Evolutionary conservation across 2,888 invertebrate genomes (phyloP).

Genomic region (Autographa pulchrina): DNA sequence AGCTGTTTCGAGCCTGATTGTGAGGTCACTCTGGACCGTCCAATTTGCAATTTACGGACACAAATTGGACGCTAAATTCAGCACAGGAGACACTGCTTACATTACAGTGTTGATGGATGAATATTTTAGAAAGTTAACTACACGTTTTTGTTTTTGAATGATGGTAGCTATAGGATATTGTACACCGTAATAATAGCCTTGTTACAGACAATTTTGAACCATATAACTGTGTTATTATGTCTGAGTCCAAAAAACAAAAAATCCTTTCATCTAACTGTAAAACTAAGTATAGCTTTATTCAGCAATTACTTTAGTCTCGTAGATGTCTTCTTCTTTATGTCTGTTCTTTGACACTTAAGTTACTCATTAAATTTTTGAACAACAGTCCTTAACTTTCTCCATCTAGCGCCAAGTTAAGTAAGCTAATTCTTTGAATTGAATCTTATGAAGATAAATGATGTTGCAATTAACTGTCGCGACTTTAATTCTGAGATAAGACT

Average conservation of each 20-base stretch:
- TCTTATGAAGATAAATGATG: neutral
- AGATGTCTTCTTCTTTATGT: neutral
- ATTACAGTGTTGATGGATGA: neutral
- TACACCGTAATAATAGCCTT: too few relatives aligned
- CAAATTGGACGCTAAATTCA: constrained; percentile 46
- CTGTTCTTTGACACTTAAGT: too few relatives aligned
- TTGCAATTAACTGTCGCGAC: neutral
- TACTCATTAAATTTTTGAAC: neutral
- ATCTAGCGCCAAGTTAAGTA: neutral
- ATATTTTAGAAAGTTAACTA: neutral
- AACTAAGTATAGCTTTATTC: too few relatives aligned
- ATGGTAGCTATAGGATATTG: too few relatives aligned
- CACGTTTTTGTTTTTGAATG: too few relatives aligned
- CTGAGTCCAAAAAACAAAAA: too few relatives aligned
- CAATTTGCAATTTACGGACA: constrained; percentile 57
- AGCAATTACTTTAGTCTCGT: too few relatives aligned
- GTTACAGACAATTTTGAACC: too few relatives aligned
- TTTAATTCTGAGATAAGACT: neutral
- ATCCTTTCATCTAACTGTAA: too few relatives aligned
- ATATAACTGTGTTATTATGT: too few relatives aligned
- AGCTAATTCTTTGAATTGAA: neutral
- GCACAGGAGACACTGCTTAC: constrained; percentile 9
- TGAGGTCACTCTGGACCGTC: constrained; percentile 45
- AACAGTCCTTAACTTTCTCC: neutral
- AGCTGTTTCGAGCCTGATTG: constrained; percentile 54